Evolutionary conservation across 2,888 invertebrate species (phyloP).

Genomic region (Euphydryas editha): DNA sequence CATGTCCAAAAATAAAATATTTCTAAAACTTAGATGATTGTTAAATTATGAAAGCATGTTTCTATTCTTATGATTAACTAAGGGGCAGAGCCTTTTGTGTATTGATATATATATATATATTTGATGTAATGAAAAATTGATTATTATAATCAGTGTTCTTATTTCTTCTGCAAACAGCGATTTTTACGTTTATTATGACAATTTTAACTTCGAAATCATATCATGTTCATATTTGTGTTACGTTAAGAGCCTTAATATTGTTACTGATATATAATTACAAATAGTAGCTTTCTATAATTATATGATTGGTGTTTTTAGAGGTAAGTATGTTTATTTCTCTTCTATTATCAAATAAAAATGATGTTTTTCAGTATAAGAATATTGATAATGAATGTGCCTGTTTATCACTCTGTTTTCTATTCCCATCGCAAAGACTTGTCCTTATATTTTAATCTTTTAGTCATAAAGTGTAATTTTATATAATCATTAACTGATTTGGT

Average conservation of each 20-base stretch:
- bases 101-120: slow-evolving; percentile 25
- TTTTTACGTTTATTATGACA: not conserved
- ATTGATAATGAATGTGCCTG: slow-evolving; percentile 52
- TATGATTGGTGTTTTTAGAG: slow-evolving; percentile 27
- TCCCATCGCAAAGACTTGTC: slow-evolving; percentile 41
- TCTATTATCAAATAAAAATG: slow-evolving; percentile 12
- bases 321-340: slow-evolving; percentile 16
- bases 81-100: slow-evolving; percentile 64
- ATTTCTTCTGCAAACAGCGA: not conserved
- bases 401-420: slow-evolving; percentile 40
- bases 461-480: slow-evolving; percentile 52
- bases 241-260: not conserved
- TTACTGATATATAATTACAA: slow-evolving; percentile 10
- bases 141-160: slow-evolving; percentile 15
- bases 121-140: slow-evolving; percentile 19
- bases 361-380: slow-evolving; percentile 8
- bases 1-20: slow-evolving; percentile 31
- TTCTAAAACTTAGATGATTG: slow-evolving; percentile 15
- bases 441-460: slow-evolving; percentile 34
- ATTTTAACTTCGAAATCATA: not conserved
- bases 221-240: slow-evolving; percentile 2
- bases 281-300: slow-evolving; percentile 8
- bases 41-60: slow-evolving; percentile 21
- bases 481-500: slow-evolving; percentile 50
- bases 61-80: slow-evolving; percentile 60